Evolutionary conservation across 2,888 invertebrate genomes (phyloP).

Genomic region (Melanostoma scalare): DNA sequence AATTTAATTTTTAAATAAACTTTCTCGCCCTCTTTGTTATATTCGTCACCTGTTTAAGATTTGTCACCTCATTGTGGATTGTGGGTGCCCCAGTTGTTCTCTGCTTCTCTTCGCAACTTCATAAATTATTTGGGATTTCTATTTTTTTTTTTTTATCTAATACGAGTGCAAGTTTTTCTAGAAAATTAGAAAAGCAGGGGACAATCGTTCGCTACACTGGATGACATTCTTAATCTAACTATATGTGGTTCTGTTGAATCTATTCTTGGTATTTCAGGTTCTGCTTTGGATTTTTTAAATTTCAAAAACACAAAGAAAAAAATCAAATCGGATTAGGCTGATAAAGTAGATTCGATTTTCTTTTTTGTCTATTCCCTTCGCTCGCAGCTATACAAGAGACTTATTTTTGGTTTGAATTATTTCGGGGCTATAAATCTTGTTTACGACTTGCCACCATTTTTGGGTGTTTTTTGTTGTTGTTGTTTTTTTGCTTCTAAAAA

Average conservation of each 20-base stretch:
- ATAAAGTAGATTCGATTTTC: slow-evolving; percentile 54
- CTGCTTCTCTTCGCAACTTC: slow-evolving; percentile 46
- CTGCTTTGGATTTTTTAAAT: slow-evolving; percentile 31
- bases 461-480: slow-evolving; percentile 35
- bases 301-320: too few species aligned
- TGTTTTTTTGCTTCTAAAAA: slow-evolving; percentile 33
- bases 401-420: slow-evolving; percentile 70
- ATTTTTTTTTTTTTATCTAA: slow-evolving; percentile 12
- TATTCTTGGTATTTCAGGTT: slow-evolving; percentile 48
- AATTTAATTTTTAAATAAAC: slow-evolving; percentile 32
- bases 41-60: slow-evolving; percentile 71
- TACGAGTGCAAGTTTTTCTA: slow-evolving; percentile 17
- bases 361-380: slow-evolving; percentile 51
- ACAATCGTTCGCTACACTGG: slow-evolving; percentile 3
- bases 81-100: slow-evolving; percentile 37
- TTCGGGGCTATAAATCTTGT: slow-evolving; percentile 64
- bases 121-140: slow-evolving; percentile 65
- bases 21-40: slow-evolving; percentile 49
- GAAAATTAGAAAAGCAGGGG: neutral
- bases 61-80: slow-evolving; percentile 53
- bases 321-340: slow-evolving; percentile 59
- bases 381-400: slow-evolving; percentile 40
- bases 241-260: slow-evolving; percentile 55
- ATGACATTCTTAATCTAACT: slow-evolving; percentile 62
- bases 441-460: slow-evolving; percentile 72